Evolutionary conservation across 2,888 invertebrate genomes (phyloP).

Genomic region (Macropis europaea): DNA sequence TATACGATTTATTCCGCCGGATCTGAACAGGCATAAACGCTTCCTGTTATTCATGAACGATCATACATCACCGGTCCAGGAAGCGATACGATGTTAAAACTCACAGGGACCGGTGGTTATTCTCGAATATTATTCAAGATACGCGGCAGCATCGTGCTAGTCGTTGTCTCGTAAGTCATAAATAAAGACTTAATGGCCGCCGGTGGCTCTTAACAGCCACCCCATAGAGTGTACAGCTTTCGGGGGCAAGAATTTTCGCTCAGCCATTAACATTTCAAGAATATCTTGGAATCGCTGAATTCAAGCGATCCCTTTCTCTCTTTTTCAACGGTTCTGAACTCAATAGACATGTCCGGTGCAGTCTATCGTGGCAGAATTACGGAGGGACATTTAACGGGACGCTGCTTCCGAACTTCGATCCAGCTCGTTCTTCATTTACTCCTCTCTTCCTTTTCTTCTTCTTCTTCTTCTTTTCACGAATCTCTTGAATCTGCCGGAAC

Average conservation of each 20-base stretch:
- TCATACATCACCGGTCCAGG: not conserved
- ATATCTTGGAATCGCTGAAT: conserved; percentile 2
- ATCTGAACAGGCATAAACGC: too few species aligned
- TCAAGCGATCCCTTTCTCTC: not conserved
- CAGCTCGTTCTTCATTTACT: not conserved
- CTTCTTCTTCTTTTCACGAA: not conserved
- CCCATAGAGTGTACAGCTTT: not conserved
- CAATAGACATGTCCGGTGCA: conserved; percentile 8
- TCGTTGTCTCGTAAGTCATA: not conserved
- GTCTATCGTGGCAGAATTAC: not conserved
- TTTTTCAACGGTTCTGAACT: not conserved
- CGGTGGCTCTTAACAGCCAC: not conserved
- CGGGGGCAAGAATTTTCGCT: not conserved
- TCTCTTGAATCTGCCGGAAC: not conserved
- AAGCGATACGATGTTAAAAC: not conserved
- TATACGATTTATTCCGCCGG: too few species aligned
- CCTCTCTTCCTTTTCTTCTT: not conserved
- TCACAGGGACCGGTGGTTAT: too few species aligned
- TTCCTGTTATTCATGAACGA: conserved; percentile 1
- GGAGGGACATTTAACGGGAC: not conserved
- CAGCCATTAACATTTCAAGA: not conserved
- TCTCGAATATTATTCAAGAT: not conserved
- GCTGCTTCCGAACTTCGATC: not conserved
- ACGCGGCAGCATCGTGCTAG: too few species aligned
- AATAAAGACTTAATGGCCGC: not conserved